Conservation (phyloP, 2,888 invertebrate species). For the Andrena chrysosceles region DNA sequence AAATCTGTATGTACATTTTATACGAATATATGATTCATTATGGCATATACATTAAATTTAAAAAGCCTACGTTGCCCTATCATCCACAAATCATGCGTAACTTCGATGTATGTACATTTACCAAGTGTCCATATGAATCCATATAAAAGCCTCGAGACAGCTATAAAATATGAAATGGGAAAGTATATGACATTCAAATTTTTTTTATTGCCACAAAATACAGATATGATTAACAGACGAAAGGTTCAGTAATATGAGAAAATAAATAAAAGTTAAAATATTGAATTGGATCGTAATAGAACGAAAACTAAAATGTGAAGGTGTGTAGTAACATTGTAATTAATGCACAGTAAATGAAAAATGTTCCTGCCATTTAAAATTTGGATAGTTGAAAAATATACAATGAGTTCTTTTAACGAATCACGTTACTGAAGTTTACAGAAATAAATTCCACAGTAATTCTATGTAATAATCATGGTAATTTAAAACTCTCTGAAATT, state of each 20-base stretch:
- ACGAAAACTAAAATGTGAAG: constrained; percentile 31
- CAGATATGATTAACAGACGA: constrained; percentile 59
- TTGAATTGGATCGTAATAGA: constrained; percentile 26
- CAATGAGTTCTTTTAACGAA: constrained; percentile 2
- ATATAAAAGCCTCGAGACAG: constrained; percentile 16
- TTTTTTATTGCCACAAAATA: constrained; percentile 71
- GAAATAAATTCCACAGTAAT: constrained; percentile 29
- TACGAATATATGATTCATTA: constrained; percentile 52
- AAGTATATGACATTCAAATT: constrained; percentile 67
- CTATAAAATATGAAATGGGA: constrained; percentile 36
- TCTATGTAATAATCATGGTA: constrained; percentile 11
- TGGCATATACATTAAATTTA: constrained; percentile 49
- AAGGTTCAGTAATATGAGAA: constrained; percentile 49
- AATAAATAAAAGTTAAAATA: constrained; percentile 52
- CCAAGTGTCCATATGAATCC: constrained; percentile 18
- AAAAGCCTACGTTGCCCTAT: constrained; percentile 30
- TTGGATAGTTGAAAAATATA: constrained; percentile 31
- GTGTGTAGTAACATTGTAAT: constrained; percentile 11
- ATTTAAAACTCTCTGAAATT: constrained; percentile 14
- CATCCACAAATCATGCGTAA: constrained; percentile 30
- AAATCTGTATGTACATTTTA: constrained; percentile 62
- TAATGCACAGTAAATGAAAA: constrained; percentile 36
- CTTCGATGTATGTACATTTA: constrained; percentile 34
- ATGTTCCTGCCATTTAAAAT: constrained; percentile 32
- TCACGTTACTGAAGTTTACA: constrained; percentile 12